phyloP scores from a whole-genome alignment of 2,797 vertebrate genomes.

The Myotis daubentonii region DNA sequence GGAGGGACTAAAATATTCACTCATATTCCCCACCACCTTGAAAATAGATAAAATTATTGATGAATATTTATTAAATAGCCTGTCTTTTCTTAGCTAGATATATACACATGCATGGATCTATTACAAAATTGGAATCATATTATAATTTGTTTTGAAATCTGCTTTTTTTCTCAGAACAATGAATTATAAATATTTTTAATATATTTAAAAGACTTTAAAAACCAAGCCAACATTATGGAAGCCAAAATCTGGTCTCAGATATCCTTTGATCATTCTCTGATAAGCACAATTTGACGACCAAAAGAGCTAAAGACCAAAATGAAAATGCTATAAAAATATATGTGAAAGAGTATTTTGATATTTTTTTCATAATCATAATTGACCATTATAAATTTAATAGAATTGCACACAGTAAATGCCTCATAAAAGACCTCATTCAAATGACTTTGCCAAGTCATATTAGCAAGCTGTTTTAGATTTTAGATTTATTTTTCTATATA shows the following conservation, averaged over 20 bases:
- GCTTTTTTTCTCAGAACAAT: constrained; percentile 11
- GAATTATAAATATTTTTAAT: background rate
- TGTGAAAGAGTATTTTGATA: background rate
- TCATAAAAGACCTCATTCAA: constrained; percentile 43
- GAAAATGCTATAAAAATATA: constrained; percentile 52
- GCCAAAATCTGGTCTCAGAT: constrained; percentile 38
- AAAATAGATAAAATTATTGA: constrained; percentile 51
- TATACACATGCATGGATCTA: background rate
- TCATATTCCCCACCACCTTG: background rate
- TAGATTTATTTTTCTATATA: constrained; percentile 54
- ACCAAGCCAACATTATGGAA: background rate
- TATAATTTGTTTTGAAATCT: constrained; percentile 28
- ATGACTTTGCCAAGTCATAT: background rate
- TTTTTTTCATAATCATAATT: constrained; percentile 33
- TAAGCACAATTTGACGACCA: constrained; percentile 3
- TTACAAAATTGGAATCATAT: background rate
- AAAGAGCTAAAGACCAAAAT: background rate
- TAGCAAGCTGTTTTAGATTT: background rate
- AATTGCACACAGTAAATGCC: background rate
- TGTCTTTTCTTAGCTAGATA: background rate
- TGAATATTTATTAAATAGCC: background rate
- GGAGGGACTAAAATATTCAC: background rate
- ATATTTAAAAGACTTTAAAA: constrained; percentile 45
- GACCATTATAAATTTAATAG: constrained; percentile 36
- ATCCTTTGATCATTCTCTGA: constrained; percentile 36